phyloP scores from a whole-genome alignment of 2,113 vertebrate genomes.

The Chaetura pelagica region DNA sequence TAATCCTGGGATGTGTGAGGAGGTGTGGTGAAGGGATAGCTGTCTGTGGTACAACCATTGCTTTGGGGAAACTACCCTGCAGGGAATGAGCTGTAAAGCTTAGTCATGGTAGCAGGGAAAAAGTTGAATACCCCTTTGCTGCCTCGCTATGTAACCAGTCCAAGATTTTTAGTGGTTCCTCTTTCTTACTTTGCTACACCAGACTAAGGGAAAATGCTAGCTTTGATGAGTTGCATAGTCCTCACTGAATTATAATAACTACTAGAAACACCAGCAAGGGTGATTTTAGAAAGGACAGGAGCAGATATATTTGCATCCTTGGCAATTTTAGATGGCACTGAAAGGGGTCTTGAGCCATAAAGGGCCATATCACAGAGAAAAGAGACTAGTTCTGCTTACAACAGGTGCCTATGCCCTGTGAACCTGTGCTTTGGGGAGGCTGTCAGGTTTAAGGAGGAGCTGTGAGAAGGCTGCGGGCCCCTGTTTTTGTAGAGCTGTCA shows the following conservation, averaged over 20 bases:
- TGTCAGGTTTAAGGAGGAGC: background rate
- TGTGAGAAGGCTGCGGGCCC: background rate
- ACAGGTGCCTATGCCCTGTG: background rate
- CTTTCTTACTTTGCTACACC: slow-evolving; percentile 21
- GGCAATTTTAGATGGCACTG: background rate
- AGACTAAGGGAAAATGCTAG: slow-evolving; percentile 7
- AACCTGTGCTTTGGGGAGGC: background rate
- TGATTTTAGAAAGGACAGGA: background rate
- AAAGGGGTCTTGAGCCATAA: background rate
- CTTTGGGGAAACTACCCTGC: background rate
- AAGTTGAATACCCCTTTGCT: background rate
- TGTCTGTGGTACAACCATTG: background rate
- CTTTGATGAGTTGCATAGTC: slow-evolving; percentile 35
- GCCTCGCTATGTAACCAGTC: background rate
- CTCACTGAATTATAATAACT: slow-evolving; percentile 6
- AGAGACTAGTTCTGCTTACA: background rate
- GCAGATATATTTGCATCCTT: background rate
- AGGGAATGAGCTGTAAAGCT: background rate
- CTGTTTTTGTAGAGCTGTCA: background rate
- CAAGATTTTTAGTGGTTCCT: background rate
- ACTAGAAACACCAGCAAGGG: slow-evolving; percentile 13
- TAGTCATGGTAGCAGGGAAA: background rate
- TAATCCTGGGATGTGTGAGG: background rate
- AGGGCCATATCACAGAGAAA: background rate
- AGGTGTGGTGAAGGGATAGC: background rate